These are phyloP conservation scores for Girardinichthys multiradiatus DNA, from an alignment of 2,113 vertebrate genomes.

Conservation along the genomic window DNA sequence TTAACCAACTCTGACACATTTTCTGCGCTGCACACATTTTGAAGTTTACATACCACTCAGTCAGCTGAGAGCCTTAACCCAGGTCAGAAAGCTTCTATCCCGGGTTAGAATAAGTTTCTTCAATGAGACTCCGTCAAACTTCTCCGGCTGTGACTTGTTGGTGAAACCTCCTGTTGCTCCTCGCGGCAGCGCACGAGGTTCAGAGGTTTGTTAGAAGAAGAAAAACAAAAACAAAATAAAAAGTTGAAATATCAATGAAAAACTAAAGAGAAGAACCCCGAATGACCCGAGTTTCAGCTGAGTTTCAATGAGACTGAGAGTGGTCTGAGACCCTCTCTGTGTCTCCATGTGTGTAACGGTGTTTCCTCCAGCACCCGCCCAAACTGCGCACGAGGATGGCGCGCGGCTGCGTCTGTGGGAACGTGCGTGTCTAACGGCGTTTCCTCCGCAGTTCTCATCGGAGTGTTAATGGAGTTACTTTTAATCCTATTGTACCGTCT, in stretches of 20 bases:
- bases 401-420: neutral
- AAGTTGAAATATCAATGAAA: neutral
- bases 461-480: neutral
- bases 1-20: neutral
- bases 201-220: too few relatives aligned
- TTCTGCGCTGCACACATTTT: too few relatives aligned
- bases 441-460: constrained; percentile 44
- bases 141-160: neutral
- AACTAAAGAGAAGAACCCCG: neutral
- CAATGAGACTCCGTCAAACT: neutral
- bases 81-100: constrained; percentile 29
- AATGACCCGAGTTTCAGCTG: constrained; percentile 11
- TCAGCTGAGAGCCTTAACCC: constrained; percentile 9
- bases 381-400: neutral
- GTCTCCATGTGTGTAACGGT: constrained; percentile 16
- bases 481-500: neutral
- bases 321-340: constrained; percentile 34
- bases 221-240: neutral
- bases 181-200: constrained; percentile 23
- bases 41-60: constrained; percentile 27
- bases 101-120: constrained; percentile 18
- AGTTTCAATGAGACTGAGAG: constrained; percentile 32
- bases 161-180: constrained; percentile 56
- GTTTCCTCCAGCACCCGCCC: constrained; percentile 37
- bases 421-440: constrained; percentile 15